Percentiles rank a stretch among this genome's conserved stretches.
Evolutionary conservation across 2,888 invertebrate species (phyloP).

Genomic region (Cynaeus angustus): DNA sequence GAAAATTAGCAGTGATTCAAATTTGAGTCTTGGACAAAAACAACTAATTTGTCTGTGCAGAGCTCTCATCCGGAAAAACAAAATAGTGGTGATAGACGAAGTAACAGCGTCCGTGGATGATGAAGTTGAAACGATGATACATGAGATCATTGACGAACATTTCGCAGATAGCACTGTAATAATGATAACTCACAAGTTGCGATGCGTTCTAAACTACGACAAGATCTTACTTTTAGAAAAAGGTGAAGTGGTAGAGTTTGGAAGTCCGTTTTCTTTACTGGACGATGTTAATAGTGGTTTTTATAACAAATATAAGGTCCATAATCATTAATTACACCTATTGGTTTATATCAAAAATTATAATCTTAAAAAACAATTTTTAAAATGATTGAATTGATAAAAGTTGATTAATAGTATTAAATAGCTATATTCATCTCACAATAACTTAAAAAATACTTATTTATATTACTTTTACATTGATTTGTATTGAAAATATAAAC

Average conservation of each 20-base stretch:
- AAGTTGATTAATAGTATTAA: no score
- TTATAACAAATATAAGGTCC: neutral
- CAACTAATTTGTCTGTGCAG: neutral
- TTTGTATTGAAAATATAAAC: no score
- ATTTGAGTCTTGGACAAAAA: neutral
- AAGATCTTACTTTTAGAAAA: neutral
- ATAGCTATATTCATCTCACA: no score
- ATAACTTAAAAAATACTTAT: no score
- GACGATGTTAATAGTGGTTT: neutral
- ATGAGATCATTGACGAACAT: neutral
- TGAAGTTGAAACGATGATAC: neutral
- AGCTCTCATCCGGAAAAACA: neutral
- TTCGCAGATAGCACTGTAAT: neutral
- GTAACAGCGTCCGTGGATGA: neutral
- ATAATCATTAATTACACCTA: no score
- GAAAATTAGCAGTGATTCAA: neutral
- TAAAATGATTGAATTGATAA: no score
- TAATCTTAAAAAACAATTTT: no score
- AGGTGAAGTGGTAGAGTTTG: neutral
- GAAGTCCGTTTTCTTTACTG: neutral
- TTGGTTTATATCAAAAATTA: no score
- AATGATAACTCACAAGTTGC: neutral
- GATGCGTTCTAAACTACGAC: neutral
- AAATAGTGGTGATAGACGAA: constrained; percentile 1
- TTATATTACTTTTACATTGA: no score